Percentiles rank a stretch among this genome's conserved stretches.
Evolutionary conservation across 2,888 invertebrate species (phyloP).

Genomic region (Calliopum simillimum): DNA sequence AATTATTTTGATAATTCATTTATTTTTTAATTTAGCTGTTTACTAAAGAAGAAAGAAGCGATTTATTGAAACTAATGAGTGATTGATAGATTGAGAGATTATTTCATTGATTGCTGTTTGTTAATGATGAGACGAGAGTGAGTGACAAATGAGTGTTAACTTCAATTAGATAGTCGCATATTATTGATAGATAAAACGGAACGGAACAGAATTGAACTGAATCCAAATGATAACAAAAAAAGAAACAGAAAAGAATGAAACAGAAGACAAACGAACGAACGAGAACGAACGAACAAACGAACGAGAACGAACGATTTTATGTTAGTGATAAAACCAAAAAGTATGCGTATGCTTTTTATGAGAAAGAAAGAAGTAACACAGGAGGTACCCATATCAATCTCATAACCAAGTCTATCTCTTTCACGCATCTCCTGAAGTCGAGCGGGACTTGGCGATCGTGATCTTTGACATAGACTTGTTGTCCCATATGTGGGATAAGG

Average conservation of each 20-base stretch:
- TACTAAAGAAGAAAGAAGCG: not conserved
- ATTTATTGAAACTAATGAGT: slow-evolving; percentile 20
- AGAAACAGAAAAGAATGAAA: slow-evolving; percentile 25
- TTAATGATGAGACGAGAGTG: slow-evolving; percentile 20
- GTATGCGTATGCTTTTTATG: not conserved
- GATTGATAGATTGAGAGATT: slow-evolving; percentile 19
- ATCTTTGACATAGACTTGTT: slow-evolving; percentile 70
- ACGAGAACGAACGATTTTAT: slow-evolving; percentile 17
- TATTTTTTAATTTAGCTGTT: no score
- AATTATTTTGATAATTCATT: no score
- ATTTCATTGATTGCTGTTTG: not conserved
- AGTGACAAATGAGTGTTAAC: slow-evolving; percentile 22
- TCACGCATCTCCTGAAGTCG: slow-evolving; percentile 69
- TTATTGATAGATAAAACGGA: slow-evolving; percentile 42
- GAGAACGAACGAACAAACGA: slow-evolving; percentile 33
- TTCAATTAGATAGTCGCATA: slow-evolving; percentile 14
- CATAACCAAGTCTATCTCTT: slow-evolving; percentile 69
- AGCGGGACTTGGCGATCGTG: slow-evolving; percentile 69
- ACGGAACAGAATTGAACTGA: slow-evolving; percentile 6
- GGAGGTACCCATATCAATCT: slow-evolving; percentile 68
- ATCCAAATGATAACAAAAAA: no score
- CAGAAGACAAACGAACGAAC: slow-evolving; percentile 25
- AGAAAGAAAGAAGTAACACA: slow-evolving; percentile 35
- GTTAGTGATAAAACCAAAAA: slow-evolving; percentile 39
- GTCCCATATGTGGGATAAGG: slow-evolving; percentile 71